A percentile compares a stretch with the other conserved stretches of the same genome.
These are phyloP conservation scores for Plotosus lineatus DNA, from an alignment of 2,113 vertebrate species.

Conservation along the genomic window DNA sequence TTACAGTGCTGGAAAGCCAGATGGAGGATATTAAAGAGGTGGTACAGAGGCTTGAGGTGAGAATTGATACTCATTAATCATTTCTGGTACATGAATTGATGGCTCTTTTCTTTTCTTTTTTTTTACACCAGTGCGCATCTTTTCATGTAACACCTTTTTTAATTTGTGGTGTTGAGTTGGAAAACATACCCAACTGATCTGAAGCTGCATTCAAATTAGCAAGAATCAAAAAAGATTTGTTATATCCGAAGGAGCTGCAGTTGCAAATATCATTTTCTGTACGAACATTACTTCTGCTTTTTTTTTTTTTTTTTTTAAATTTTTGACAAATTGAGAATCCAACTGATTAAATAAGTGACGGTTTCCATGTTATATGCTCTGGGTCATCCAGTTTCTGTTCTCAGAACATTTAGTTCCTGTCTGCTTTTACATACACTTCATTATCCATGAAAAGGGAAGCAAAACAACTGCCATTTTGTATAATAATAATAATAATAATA, in stretches of 20 bases:
- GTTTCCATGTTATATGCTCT: not conserved
- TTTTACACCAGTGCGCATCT: not conserved
- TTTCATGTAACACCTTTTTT: not conserved
- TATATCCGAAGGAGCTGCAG: not conserved
- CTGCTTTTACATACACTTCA: not conserved
- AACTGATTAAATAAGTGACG: not conserved
- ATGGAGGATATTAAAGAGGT: conserved; percentile 81
- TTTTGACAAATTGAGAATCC: not conserved
- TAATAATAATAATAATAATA: not conserved
- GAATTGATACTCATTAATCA: conserved; percentile 40
- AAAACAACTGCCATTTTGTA: not conserved
- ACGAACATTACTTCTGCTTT: not conserved
- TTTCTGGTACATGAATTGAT: conserved; percentile 2
- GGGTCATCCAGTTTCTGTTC: not conserved
- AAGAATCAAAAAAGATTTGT: not conserved
- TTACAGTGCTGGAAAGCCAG: conserved; percentile 75
- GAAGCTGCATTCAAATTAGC: not conserved
- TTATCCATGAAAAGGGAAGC: conserved; percentile 7
- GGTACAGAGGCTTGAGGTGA: conserved; percentile 83
- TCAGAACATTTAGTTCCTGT: not conserved
- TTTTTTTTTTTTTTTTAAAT: no score
- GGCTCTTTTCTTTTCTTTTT: not conserved
- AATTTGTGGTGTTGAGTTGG: not conserved
- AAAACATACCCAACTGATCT: not conserved
- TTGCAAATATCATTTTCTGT: no score